Conservation (phyloP, 2,113 vertebrate genomes). For the Apteryx owenii region DNA sequence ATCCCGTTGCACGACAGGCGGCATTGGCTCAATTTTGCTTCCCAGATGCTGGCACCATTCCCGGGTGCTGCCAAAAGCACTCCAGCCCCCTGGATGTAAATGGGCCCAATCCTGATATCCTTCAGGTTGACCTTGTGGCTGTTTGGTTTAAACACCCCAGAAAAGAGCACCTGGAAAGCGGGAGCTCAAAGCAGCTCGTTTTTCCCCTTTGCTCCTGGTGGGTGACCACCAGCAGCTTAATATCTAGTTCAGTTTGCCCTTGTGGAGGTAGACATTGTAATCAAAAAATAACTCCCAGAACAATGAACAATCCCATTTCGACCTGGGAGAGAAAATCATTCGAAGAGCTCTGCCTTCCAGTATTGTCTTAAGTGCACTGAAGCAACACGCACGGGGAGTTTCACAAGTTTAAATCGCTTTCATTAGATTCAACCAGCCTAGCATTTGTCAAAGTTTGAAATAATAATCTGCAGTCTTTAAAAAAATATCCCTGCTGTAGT, state of each 20-base stretch:
- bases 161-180: neutral
- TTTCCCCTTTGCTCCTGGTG: neutral
- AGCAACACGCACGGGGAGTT: neutral
- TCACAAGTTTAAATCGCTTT: neutral
- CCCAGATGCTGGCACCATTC: too few species aligned
- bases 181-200: neutral
- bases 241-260: neutral
- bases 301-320: neutral
- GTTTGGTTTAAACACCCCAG: neutral
- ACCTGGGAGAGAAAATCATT: neutral
- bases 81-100: neutral
- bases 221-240: neutral
- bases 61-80: neutral
- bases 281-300: constrained; percentile 9
- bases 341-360: neutral
- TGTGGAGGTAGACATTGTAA: neutral
- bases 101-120: neutral
- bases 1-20: too few species aligned
- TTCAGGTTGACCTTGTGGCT: neutral
- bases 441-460: neutral
- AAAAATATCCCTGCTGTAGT: neutral
- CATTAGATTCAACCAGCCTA: neutral
- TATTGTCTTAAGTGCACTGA: neutral
- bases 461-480: neutral
- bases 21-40: neutral